These are phyloP conservation scores for Paracanthobrama guichenoti DNA, from an alignment of 2,113 vertebrate genomes.

Conservation along the genomic window DNA sequence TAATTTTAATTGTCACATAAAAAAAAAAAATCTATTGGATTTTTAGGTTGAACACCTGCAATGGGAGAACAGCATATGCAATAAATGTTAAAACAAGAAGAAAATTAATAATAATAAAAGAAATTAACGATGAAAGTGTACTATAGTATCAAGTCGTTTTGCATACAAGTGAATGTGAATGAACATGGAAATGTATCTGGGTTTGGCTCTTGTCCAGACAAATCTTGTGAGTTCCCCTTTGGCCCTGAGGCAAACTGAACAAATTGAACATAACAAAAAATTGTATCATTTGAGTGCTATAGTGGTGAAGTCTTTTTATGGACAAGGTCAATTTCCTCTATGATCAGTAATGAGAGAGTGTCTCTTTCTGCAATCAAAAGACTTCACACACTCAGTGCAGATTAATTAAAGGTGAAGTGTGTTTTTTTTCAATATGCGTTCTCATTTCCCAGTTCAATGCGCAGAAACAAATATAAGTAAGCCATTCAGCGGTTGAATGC, in stretches of 20 bases:
- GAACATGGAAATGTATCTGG: slow-evolving; percentile 73
- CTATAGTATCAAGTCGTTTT: slow-evolving; percentile 36
- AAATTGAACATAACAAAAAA: slow-evolving; percentile 69
- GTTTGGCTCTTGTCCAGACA: slow-evolving; percentile 72
- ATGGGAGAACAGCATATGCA: background rate
- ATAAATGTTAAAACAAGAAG: background rate
- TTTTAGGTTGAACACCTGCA: background rate
- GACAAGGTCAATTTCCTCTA: slow-evolving; percentile 61
- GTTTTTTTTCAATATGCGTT: background rate
- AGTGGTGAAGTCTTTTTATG: slow-evolving; percentile 51
- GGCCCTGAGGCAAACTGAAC: slow-evolving; percentile 65
- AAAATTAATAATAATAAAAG: background rate
- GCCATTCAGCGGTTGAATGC: background rate
- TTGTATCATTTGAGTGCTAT: slow-evolving; percentile 51
- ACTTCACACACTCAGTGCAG: slow-evolving; percentile 39
- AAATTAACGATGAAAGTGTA: slow-evolving; percentile 32
- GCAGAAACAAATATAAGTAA: background rate
- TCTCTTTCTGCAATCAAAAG: slow-evolving; percentile 15
- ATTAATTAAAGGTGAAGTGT: slow-evolving; percentile 16
- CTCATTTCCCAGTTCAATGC: background rate
- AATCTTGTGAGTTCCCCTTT: slow-evolving; percentile 61
- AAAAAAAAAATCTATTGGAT: background rate
- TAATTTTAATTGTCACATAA: slow-evolving; percentile 26
- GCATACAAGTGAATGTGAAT: slow-evolving; percentile 61
- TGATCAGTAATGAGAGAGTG: slow-evolving; percentile 53